These are phyloP conservation scores for Idaea biselata DNA, from an alignment of 2,888 invertebrate species.

Conservation along the genomic window DNA sequence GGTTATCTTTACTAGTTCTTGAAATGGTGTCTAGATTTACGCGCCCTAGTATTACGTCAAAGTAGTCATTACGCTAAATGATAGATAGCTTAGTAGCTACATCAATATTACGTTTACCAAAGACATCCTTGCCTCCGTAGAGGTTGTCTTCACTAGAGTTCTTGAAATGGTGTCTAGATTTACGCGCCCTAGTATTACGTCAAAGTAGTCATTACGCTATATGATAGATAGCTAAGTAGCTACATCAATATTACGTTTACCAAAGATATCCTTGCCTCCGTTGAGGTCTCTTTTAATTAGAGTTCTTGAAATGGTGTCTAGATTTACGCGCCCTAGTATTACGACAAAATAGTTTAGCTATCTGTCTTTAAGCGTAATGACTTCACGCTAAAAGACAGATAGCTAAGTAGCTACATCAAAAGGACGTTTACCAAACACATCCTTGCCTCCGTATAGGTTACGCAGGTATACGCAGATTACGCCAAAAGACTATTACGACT, in stretches of 20 bases:
- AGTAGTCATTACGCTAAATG: too few relatives aligned
- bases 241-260: slow-evolving; percentile 28
- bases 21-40: slow-evolving; percentile 46
- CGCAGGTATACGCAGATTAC: too few relatives aligned
- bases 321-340: slow-evolving; percentile 46
- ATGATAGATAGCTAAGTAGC: too few relatives aligned
- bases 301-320: slow-evolving; percentile 41
- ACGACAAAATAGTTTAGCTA: too few relatives aligned
- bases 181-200: slow-evolving; percentile 27
- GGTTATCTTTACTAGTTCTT: slow-evolving; percentile 38
- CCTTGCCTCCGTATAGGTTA: too few relatives aligned
- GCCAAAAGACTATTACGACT: too few relatives aligned
- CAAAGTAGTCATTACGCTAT: too few relatives aligned
- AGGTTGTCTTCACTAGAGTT: slow-evolving; percentile 42
- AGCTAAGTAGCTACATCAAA: too few relatives aligned
- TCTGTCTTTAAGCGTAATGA: too few relatives aligned
- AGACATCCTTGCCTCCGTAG: slow-evolving; percentile 35
- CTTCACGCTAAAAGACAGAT: too few relatives aligned
- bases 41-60: slow-evolving; percentile 41
- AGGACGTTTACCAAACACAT: too few relatives aligned
- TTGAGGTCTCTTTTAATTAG: slow-evolving; percentile 38
- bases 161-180: slow-evolving; percentile 46
- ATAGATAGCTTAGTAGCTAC: too few relatives aligned
- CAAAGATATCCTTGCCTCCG: slow-evolving; percentile 40
- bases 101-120: slow-evolving; percentile 35